Evolutionary conservation across 2,113 vertebrate species (phyloP).

Genomic region (Poicephalus gulielmi): DNA sequence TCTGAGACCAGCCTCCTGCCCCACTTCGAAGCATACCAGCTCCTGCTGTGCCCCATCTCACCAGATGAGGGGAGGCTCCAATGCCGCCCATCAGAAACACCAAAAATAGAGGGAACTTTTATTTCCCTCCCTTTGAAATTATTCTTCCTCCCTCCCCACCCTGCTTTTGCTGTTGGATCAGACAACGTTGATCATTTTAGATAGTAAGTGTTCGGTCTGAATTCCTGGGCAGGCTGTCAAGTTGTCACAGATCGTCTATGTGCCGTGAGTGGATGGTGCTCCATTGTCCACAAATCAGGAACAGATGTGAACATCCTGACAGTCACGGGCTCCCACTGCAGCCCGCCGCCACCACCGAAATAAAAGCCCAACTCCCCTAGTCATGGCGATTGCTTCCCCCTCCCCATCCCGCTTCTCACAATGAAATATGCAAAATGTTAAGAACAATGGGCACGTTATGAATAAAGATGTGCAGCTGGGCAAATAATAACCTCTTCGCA

Average conservation of each 20-base stretch:
- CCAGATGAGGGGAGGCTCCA: neutral
- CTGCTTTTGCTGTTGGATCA: neutral
- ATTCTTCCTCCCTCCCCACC: neutral
- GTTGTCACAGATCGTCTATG: conserved; percentile 46
- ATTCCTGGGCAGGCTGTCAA: conserved; percentile 70
- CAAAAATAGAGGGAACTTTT: neutral
- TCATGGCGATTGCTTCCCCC: neutral
- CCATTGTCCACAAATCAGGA: conserved; percentile 64
- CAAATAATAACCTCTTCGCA: conserved; percentile 18
- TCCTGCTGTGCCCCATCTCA: neutral
- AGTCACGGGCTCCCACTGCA: conserved; percentile 25
- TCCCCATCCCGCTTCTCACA: neutral
- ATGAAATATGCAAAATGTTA: conserved; percentile 44
- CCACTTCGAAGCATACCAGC: neutral
- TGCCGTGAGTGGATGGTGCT: conserved; percentile 49
- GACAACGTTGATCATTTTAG: neutral
- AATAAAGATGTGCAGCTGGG: conserved; percentile 63
- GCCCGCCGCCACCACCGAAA: neutral
- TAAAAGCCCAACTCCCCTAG: neutral
- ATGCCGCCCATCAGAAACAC: neutral
- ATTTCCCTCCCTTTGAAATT: conserved; percentile 6
- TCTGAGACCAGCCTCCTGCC: neutral
- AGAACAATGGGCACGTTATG: conserved; percentile 8
- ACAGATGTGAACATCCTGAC: conserved; percentile 56
- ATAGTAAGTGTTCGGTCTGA: neutral